Evolutionary conservation across 1,140 invertebrate genomes (phyloP).

Genomic region (Cherax destructor): DNA sequence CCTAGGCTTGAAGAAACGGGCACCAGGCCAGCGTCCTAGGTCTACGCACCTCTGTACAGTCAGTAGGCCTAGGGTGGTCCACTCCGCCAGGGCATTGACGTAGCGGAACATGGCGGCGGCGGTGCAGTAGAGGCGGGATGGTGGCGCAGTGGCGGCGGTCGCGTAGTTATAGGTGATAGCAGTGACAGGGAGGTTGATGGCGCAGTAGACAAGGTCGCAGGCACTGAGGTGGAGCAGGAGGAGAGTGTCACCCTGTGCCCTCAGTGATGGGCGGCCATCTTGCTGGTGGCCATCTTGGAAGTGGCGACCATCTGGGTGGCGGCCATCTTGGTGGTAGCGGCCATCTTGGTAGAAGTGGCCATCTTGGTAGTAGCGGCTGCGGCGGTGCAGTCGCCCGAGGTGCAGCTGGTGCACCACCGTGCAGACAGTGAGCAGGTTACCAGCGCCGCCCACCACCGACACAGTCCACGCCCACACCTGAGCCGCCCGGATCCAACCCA

Average conservation of each 20-base stretch:
- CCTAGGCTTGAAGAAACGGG: conserved; percentile 39
- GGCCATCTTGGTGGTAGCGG: neutral
- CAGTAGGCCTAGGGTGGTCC: conserved; percentile 59
- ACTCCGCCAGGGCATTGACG: conserved; percentile 66
- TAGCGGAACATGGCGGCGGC: conserved; percentile 58
- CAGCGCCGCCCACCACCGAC: conserved; percentile 28
- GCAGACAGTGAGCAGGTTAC: conserved; percentile 42
- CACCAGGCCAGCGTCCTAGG: conserved; percentile 30
- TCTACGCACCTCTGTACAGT: conserved; percentile 58
- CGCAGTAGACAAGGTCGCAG: conserved; percentile 67
- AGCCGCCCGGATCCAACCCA: conserved; percentile 44
- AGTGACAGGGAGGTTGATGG: conserved; percentile 62
- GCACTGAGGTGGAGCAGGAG: conserved; percentile 63
- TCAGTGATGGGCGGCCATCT: neutral
- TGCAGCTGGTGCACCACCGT: conserved; percentile 35
- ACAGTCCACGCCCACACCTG: conserved; percentile 47
- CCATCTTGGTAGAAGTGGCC: neutral
- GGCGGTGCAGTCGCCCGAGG: neutral
- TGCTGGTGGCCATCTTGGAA: conserved; percentile 5
- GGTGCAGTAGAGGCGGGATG: conserved; percentile 43
- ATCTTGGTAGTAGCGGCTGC: neutral
- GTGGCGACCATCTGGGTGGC: neutral
- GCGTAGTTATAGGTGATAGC: conserved; percentile 38
- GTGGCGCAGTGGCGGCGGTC: neutral
- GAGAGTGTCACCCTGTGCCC: conserved; percentile 41